Percentiles rank a stretch among this genome's conserved stretches.
These are phyloP conservation scores for Barnardius zonarius DNA, from an alignment of 2,113 vertebrate species.

Conservation along the genomic window DNA sequence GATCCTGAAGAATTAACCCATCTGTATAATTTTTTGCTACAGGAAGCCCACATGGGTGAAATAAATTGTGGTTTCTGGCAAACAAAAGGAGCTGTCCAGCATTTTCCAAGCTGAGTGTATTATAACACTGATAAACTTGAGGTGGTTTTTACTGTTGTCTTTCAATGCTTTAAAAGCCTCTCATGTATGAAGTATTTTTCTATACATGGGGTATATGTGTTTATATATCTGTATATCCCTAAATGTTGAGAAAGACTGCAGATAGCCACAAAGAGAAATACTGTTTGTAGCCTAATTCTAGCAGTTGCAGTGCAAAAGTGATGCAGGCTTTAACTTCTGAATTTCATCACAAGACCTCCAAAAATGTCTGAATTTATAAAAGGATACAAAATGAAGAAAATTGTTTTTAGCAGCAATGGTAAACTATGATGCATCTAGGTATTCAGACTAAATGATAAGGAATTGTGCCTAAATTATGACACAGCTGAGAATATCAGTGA, in stretches of 20 bases:
- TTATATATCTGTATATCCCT: background rate
- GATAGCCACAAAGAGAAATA: background rate
- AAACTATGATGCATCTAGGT: background rate
- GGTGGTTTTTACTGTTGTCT: background rate
- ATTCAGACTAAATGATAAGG: background rate
- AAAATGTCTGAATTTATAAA: background rate
- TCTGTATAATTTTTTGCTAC: background rate
- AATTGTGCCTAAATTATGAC: background rate
- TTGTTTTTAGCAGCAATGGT: background rate
- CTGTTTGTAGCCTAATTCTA: background rate
- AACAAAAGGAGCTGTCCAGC: constrained; percentile 59
- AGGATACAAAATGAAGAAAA: background rate
- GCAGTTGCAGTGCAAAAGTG: background rate
- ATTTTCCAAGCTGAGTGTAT: constrained; percentile 11
- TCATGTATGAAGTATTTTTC: background rate
- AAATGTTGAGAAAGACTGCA: background rate
- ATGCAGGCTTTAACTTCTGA: background rate
- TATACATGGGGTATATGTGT: fast-evolving
- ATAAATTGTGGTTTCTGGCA: background rate
- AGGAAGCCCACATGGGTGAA: background rate
- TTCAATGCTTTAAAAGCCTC: background rate
- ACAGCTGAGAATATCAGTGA: background rate
- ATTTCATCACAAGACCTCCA: background rate
- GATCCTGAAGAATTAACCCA: background rate
- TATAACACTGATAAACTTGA: background rate